phyloP scores from a whole-genome alignment of 2,888 invertebrate genomes.

The Epistrophe grossulariae region DNA sequence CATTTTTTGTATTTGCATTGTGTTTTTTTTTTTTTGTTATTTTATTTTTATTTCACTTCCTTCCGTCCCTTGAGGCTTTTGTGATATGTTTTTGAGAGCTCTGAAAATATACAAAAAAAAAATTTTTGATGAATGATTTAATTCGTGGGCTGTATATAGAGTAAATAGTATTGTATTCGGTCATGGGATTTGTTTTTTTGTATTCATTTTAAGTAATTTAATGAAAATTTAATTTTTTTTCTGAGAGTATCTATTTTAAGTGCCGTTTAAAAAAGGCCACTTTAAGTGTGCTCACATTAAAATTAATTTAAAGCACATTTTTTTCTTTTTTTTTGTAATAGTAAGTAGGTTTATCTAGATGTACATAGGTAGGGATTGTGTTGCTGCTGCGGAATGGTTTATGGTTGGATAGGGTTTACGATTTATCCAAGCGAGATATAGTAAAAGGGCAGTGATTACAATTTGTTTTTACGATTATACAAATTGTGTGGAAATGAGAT shows the following conservation, averaged over 20 bases:
- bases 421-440: conserved; percentile 24
- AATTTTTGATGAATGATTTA: conserved; percentile 66
- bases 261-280: conserved; percentile 20
- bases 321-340: background rate
- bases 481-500: conserved; percentile 27
- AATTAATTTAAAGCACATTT: conserved; percentile 38
- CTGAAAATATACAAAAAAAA: conserved; percentile 56
- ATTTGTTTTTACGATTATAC: conserved; percentile 42
- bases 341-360: background rate
- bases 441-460: conserved; percentile 26
- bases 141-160: conserved; percentile 48
- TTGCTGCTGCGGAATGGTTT: conserved; percentile 7
- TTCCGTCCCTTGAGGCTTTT: conserved; percentile 51
- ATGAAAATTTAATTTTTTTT: conserved; percentile 49
- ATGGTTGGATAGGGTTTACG: conserved; percentile 18
- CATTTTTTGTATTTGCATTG: background rate
- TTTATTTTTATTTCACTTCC: conserved; percentile 25
- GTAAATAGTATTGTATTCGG: conserved; percentile 51
- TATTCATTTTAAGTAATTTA: conserved; percentile 42
- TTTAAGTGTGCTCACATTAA: conserved; percentile 40
- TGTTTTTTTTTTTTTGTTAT: conserved; percentile 8
- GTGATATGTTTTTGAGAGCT: conserved; percentile 36
- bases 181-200: conserved; percentile 12
- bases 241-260: background rate
- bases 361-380: background rate